These are phyloP conservation scores for Gymnoscopelus braueri DNA, from an alignment of 2,797 vertebrate genomes.

Conservation along the genomic window DNA sequence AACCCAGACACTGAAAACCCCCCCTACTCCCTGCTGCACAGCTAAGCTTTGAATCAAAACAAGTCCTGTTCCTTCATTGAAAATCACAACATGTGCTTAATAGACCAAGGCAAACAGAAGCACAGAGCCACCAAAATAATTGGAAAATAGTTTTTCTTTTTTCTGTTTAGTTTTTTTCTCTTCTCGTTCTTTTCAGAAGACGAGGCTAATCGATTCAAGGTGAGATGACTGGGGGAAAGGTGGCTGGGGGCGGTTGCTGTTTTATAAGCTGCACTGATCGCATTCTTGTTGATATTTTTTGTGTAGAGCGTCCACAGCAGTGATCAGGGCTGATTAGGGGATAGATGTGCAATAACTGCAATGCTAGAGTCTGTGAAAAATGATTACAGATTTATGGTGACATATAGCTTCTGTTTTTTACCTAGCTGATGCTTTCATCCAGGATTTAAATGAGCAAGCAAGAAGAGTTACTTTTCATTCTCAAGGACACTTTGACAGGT, in stretches of 20 bases:
- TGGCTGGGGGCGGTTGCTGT: neutral
- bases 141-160: slow-evolving; percentile 16
- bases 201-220: slow-evolving; percentile 20
- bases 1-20: slow-evolving; percentile 9
- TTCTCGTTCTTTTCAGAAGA: neutral
- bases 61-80: slow-evolving; percentile 21
- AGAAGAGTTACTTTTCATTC: no score
- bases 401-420: no score
- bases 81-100: slow-evolving; percentile 38
- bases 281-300: slow-evolving; percentile 5
- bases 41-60: slow-evolving; percentile 18
- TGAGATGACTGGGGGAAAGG: slow-evolving; percentile 4
- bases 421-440: no score
- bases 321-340: slow-evolving; percentile 12
- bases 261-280: slow-evolving; percentile 22
- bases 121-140: slow-evolving; percentile 34
- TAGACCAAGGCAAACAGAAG: slow-evolving; percentile 36
- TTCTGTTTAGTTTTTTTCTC: no score
- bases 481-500: no score
- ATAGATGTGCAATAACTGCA: slow-evolving; percentile 11
- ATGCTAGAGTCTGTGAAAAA: neutral
- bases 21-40: neutral
- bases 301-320: slow-evolving; percentile 12
- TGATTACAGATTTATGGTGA: slow-evolving; percentile 9
- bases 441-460: no score